Evolutionary conservation across 1,140 invertebrate species (phyloP).

Genomic region (Macrosteles quadrilineatus): DNA sequence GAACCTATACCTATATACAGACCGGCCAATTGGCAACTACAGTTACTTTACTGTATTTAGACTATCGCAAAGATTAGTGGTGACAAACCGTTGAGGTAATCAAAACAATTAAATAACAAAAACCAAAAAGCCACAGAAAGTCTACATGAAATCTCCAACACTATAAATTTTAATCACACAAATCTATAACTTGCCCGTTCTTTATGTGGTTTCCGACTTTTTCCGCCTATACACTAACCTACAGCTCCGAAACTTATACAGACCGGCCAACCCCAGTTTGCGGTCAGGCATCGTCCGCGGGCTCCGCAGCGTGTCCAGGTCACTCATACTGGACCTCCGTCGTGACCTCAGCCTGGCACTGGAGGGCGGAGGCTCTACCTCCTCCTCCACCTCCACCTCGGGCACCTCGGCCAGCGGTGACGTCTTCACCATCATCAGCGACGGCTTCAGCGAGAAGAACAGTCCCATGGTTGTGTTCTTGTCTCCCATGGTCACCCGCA

Average conservation of each 20-base stretch:
- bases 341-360: conserved; percentile 60
- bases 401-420: conserved; percentile 44
- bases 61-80: too few species aligned
- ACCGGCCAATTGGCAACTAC: too few species aligned
- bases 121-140: too few species aligned
- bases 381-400: conserved; percentile 43
- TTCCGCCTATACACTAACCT: too few species aligned
- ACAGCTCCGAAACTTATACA: conserved; percentile 36
- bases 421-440: conserved; percentile 60
- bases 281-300: conserved; percentile 50
- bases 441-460: conserved; percentile 61
- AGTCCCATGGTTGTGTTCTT: conserved; percentile 57
- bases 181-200: too few species aligned
- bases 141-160: too few species aligned
- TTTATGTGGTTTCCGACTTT: too few species aligned
- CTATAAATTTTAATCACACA: too few species aligned
- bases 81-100: too few species aligned
- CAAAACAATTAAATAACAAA: too few species aligned
- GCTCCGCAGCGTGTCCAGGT: conserved; percentile 62
- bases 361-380: conserved; percentile 45
- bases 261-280: conserved; percentile 3
- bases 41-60: too few species aligned
- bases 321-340: conserved; percentile 69
- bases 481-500: conserved; percentile 44
- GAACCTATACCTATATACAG: too few species aligned